Base-by-base conservation (phyloP, 2,797 vertebrate genomes). In the Phalanger gymnotis region DNA sequence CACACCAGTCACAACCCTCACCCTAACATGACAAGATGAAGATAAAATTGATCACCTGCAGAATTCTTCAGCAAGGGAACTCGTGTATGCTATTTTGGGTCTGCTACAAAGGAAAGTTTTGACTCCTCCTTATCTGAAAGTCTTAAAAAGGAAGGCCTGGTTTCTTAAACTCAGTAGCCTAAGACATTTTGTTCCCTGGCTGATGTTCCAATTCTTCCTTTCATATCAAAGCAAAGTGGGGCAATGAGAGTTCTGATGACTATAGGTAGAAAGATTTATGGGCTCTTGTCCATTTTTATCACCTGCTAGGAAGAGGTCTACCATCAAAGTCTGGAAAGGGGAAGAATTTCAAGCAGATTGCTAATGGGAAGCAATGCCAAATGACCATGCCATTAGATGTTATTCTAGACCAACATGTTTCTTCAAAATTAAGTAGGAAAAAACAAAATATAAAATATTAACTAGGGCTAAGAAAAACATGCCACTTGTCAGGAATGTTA, bases 201-300 rank as follows among this genome's bases (percentile, higher is more conserved):
- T 96, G 58, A 96, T 55, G 51, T 95, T 97, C 96, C 94, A 93
- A 81, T 96, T 95, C 90, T 95, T 96, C 66, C 73, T 92, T 94
- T 94, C 91, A 91, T 87, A 54, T 54, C 54, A 92, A 96, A 96
- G 58, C 81, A 92, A 90, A 7, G 54, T 53, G 90, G 92, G 95
- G 95, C 73, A 90, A 95, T 93, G 56, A 47, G 54, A 92, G 90
- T 91, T 96, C 61, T 95, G 93, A 94, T 95, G 94, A 91, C 54
- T 53, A 40, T 90, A 91, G 0, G 0, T 54, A 96, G 94, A 90
- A 92, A 95, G 92, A 91, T 89, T 55, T 95, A 89, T 91, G 92
- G 93, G 93, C 9, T 92, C 58, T 54, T 58, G 93, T 54, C 91
- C 9, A 0, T 92, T 94, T 87, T 96, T 94, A 91, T 92, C 92